Percentiles rank a stretch among this genome's conserved stretches.
These are phyloP conservation scores for Hassar affinis DNA, from an alignment of 2,113 vertebrate genomes.

Conservation along the genomic window DNA sequence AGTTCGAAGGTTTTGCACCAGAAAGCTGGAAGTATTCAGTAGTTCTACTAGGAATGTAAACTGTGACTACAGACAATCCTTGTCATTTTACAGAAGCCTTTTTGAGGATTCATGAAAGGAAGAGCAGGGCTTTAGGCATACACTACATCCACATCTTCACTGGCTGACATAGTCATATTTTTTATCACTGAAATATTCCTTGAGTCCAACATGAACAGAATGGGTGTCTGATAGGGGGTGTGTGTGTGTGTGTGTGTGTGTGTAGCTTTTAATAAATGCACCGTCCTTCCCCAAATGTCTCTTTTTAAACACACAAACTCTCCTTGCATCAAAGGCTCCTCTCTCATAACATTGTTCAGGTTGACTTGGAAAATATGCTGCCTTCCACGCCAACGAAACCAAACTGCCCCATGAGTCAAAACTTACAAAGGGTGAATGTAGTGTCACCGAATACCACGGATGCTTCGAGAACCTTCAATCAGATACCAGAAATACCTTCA, in stretches of 20 bases:
- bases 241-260: background rate
- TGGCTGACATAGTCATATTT: background rate
- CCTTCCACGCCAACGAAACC: slow-evolving; percentile 38
- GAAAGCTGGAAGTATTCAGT: background rate
- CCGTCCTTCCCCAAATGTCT: slow-evolving; percentile 27
- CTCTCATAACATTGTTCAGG: slow-evolving; percentile 44
- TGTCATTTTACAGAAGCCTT: background rate
- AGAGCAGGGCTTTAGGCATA: background rate
- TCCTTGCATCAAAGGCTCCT: slow-evolving; percentile 37
- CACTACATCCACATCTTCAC: background rate
- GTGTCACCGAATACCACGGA: slow-evolving; percentile 42
- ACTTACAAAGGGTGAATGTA: slow-evolving; percentile 17
- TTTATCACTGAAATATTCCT: background rate
- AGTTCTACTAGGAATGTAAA: background rate
- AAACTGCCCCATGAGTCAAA: slow-evolving; percentile 29
- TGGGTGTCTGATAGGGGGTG: background rate
- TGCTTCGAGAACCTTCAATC: slow-evolving; percentile 32
- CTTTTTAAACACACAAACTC: slow-evolving; percentile 40
- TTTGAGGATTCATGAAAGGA: background rate
- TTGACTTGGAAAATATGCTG: slow-evolving; percentile 49
- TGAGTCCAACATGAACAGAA: background rate
- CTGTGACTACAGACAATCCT: background rate
- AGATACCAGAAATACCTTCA: slow-evolving; percentile 46
- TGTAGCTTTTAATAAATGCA: slow-evolving; percentile 39
- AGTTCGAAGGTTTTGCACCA: background rate